Base-by-base conservation (phyloP, 2,797 vertebrate genomes). In the Tokudaia tokunoshimensis region DNA sequence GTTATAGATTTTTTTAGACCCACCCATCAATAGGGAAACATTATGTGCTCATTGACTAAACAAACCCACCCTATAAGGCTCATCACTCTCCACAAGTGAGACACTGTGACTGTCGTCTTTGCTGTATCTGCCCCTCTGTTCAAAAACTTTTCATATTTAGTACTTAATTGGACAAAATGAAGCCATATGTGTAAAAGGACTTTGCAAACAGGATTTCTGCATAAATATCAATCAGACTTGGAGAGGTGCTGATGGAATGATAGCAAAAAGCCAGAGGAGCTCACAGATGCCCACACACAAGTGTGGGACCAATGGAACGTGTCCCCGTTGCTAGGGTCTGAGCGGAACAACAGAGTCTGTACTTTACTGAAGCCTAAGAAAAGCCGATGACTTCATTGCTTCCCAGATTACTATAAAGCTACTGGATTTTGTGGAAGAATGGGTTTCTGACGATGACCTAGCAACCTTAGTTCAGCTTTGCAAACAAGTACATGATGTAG, bases 401-500 rank as follows among this genome's bases (percentile, higher is more conserved):
- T 85, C 85, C 65, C 47, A 93, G 52, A 52, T 52, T 94, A 94
- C 94, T 65, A 75, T 41, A 92, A 94, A 89, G 76, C 81, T 94
- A 31, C 81, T 75, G 67, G 67, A 61, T 37, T 37, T 72, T 47
- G 50, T n/a, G 72, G 52, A 79, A 13, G 82, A n/a, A 65, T 19
- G 41, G 57, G 20, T 80, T 78, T 29, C 9, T 37, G 2, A 11
- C 50, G 34, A 20, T 59, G 63, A 55, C 78, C 29, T 2, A 1
- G 2, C 17, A 19, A 52, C 24, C 59, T 11, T 2, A 10, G 57
- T 13, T 31, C 19, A 41, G 87, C 20, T 5, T 47, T 61, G 15
- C 10, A 29, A 67, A n/a, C 34, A 44, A 17, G 88, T 26, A 14
- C 0, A 0, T 1, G 0, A 22, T 5, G n/a, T 1, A 7, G 0